These are phyloP conservation scores for Picathartes gymnocephalus DNA, from an alignment of 2,113 vertebrate species.

Conservation along the genomic window DNA sequence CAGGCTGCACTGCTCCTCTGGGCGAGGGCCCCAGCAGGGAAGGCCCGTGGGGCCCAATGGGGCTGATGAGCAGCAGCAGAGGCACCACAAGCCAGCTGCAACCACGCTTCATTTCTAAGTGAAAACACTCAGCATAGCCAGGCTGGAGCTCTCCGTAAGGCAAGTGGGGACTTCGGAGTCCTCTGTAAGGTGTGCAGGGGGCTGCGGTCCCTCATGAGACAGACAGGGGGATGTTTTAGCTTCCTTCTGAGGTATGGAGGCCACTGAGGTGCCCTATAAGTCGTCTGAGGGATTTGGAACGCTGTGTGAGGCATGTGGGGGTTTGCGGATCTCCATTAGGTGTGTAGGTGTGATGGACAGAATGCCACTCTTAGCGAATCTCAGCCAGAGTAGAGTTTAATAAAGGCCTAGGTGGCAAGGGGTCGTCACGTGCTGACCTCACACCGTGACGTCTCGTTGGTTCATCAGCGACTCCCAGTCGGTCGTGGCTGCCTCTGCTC, in stretches of 20 bases:
- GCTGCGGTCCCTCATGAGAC: neutral
- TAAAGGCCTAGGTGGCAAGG: too few relatives aligned
- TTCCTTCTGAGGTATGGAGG: neutral
- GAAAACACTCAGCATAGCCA: rapidly evolving
- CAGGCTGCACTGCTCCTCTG: neutral
- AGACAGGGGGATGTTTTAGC: neutral
- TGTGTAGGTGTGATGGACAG: too few relatives aligned
- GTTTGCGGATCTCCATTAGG: neutral
- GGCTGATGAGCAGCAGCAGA: neutral
- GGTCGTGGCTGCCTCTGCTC: too few relatives aligned
- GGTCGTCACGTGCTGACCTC: too few relatives aligned
- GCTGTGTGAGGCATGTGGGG: neutral
- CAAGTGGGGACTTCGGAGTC: neutral
- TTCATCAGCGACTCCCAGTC: too few relatives aligned
- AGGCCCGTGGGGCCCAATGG: rapidly evolving
- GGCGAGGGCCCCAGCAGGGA: rapidly evolving
- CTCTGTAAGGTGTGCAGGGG: rapidly evolving
- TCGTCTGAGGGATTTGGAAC: neutral
- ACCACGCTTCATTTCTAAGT: neutral
- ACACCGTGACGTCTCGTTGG: too few relatives aligned
- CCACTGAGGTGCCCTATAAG: neutral
- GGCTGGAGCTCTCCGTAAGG: neutral
- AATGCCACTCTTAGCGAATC: too few relatives aligned
- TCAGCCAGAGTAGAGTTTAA: too few relatives aligned
- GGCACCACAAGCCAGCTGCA: neutral